phyloP scores from a whole-genome alignment of 1,140 invertebrate genomes.

The Mercenaria mercenaria region DNA sequence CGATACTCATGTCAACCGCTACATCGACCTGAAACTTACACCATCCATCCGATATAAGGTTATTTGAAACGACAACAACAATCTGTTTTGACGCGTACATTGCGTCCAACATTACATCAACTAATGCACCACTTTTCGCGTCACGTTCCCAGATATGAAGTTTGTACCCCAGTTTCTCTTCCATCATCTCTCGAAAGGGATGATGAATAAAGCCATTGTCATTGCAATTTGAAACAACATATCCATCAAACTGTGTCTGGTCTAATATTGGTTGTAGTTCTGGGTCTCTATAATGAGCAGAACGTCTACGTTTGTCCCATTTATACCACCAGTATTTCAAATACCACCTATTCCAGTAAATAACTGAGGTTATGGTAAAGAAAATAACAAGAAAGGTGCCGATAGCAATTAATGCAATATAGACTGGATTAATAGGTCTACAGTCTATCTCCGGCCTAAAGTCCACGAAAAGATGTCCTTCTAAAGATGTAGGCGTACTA shows the following conservation, averaged over 20 bases:
- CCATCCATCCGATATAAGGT: constrained; percentile 27
- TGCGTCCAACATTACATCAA: constrained; percentile 25
- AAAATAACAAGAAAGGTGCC: constrained; percentile 1
- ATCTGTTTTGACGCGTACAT: constrained; percentile 28
- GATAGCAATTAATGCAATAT: neutral
- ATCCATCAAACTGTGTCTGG: constrained; percentile 13
- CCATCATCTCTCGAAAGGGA: constrained; percentile 2
- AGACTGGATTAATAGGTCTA: neutral
- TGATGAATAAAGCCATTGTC: constrained; percentile 13
- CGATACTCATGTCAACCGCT: neutral
- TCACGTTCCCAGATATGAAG: constrained; percentile 41
- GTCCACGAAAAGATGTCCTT: neutral
- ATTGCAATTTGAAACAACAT: constrained; percentile 12
- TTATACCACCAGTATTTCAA: constrained; percentile 25
- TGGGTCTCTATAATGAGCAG: neutral
- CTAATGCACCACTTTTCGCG: neutral
- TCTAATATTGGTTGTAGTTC: neutral
- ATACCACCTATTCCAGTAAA: constrained; percentile 52
- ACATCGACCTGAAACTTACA: constrained; percentile 46
- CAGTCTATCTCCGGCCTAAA: neutral
- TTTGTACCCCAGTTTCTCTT: constrained; percentile 6
- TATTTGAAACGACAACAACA: constrained; percentile 28
- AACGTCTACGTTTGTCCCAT: neutral
- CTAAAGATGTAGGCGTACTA: neutral
- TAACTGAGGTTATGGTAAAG: neutral